Evolutionary conservation across 2,797 vertebrate genomes (phyloP).

Genomic region (Rhinichthys osculus): DNA sequence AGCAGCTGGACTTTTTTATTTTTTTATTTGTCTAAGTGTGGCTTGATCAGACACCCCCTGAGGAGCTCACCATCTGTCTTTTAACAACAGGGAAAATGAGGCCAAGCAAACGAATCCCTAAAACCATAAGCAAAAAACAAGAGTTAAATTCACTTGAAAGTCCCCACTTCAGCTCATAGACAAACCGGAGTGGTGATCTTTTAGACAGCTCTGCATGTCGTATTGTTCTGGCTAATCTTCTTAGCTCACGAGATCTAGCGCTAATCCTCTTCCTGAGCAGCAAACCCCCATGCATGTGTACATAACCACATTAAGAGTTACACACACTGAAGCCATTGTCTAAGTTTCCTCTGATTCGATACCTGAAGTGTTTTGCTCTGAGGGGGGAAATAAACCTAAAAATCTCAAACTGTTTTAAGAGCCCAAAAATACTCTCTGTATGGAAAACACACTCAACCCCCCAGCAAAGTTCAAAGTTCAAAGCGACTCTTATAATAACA

Average conservation of each 20-base stretch:
- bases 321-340: conserved; percentile 49
- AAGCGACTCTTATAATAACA: conserved; percentile 15
- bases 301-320: conserved; percentile 48
- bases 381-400: background rate
- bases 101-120: background rate
- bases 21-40: background rate
- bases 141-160: conserved; percentile 39
- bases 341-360: conserved; percentile 31
- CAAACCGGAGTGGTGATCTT: conserved; percentile 18
- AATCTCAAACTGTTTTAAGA: background rate
- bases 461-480: background rate
- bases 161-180: background rate
- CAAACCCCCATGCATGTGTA: conserved; percentile 44
- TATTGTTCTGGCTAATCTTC: conserved; percentile 55
- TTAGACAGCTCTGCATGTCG: background rate
- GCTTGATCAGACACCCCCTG: conserved; percentile 1
- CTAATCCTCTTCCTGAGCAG: conserved; percentile 52
- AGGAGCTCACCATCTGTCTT: conserved; percentile 35
- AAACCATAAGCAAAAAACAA: conserved; percentile 22
- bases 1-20: conserved; percentile 26
- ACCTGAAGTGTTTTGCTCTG: conserved; percentile 16
- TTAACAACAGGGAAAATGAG: conserved; percentile 21
- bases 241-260: conserved; percentile 46
- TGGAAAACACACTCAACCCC: background rate
- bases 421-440: background rate